Evolutionary conservation across 1,140 invertebrate species (phyloP), one percentile per base, ranked within the genome.

Genomic region (Lepidostoma basale): DNA sequence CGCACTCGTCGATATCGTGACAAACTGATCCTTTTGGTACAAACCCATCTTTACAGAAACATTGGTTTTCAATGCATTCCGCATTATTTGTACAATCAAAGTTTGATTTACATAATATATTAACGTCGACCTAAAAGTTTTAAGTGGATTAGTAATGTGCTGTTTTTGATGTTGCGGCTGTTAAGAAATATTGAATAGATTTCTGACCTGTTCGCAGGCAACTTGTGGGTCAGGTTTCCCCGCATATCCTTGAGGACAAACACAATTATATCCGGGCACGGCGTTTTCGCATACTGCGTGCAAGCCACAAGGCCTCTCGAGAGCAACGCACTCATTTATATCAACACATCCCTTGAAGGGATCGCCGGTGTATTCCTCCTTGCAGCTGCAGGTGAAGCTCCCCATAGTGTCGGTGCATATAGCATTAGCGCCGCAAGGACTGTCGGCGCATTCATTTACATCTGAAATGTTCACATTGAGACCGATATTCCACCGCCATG

Each of bases 71-170:
- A 33, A 92, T 86, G 75, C 94, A 97, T 78, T 94, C 91, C 0
- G 93, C 94, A 78, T 96, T 95, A 77, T 94, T 95, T 14, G 93
- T 93, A 76, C 94, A 97, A 75, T 96, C 93, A 74, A 94, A 95
- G 74, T 96, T 94, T 3, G 89, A 89, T 82, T 89, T 89, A 75
- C 94, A 97, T n/a, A 92, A 79, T 6, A 91, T 91, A 58, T 89
- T 92, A 3, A 95, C 93, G 73, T 95, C 92, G 39, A 92, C 86
- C 90, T 92, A 73, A 54, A 80, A 81, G 76, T 33, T 44, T 5
- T 12, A 16, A 44, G n/a, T n/a, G n/a, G n/a, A n/a, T n/a, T n/a
- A n/a, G n/a, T n/a, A 44, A 12, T 44, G 5, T 44, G 42, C 8
- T 44, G 42, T 9, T 8, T 44, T 44, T 44, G 5, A 12, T 6